These are phyloP conservation scores for Pseudorectes ferrugineus DNA, from an alignment of 2,113 vertebrate genomes.

Conservation along the genomic window DNA sequence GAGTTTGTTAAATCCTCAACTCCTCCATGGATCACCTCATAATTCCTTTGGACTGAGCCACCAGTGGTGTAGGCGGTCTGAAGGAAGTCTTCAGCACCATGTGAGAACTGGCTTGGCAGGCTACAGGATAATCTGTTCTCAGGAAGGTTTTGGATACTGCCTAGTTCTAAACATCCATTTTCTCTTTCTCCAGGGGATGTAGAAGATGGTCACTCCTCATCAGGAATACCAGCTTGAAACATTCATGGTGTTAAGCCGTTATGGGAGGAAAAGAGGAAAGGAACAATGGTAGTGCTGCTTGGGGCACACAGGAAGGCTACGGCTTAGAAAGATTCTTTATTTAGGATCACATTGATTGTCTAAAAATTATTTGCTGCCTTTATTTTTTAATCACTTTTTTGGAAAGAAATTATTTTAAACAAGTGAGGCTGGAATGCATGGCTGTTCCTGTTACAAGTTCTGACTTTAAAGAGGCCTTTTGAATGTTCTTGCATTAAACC, in stretches of 20 bases:
- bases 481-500: background rate
- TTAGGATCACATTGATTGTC: background rate
- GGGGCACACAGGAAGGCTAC: background rate
- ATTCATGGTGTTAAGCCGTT: background rate
- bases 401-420: background rate
- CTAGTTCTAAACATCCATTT: background rate
- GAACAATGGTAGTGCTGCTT: background rate
- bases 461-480: background rate
- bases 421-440: background rate
- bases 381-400: background rate
- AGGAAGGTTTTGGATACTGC: background rate
- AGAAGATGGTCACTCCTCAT: background rate
- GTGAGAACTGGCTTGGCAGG: background rate
- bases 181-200: slow-evolving; percentile 5
- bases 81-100: background rate
- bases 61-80: background rate
- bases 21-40: background rate
- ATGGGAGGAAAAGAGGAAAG: background rate
- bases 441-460: background rate
- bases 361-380: background rate
- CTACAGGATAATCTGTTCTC: background rate
- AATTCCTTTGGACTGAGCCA: background rate
- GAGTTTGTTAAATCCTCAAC: background rate
- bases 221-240: background rate
- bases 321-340: background rate